Evolutionary conservation across 2,888 invertebrate genomes (phyloP), one percentile per base, ranked within the genome.

Genomic region (Chesias legatella): DNA sequence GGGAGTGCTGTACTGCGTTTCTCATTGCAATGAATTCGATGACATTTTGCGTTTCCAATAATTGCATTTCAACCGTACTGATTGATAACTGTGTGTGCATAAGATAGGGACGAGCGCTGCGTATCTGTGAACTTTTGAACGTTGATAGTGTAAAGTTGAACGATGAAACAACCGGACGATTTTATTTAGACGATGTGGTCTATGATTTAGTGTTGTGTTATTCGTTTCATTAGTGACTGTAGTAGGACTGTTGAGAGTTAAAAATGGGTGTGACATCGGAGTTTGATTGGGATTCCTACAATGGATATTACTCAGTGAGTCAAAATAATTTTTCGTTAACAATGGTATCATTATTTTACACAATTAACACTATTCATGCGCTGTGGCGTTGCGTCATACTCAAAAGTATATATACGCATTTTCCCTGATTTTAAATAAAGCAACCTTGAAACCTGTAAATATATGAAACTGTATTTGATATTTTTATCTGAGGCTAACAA

Each of bases 251-350:
- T 58, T 50, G 53, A 29, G 39, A 58, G 53, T 67, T 74, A 63
- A 83, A 81, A 69, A 88, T 88, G 88, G 88, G 88, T 77, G 81
- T 85, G 75, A 79, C 63, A 58, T 2, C 13, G 13, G 83, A 86
- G 51, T 85, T 71, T 57, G 85, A 86, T 65, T 88, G 85, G 86
- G 86, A 86, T 60, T 76, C 84, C 56, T 82, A 75, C 60, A 79
- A 75, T 74, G 85, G 85, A 72, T 84, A 75, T 67, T 79, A 75
- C 63, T 85, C 86, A 60, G 86, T 86, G 61, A 86, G 86, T 85
- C 46, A 56, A 26, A 36, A 40, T 21, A 32, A 27, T 29, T 26
- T 43, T 43, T 37, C 34, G 36, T 44, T 47, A 17, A 2, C 13
- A 3, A 17, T 17, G 13, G 5, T 5, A 17, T 17, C 13, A 3